phyloP scores from a whole-genome alignment of 2,797 vertebrate genomes.

The Cheracebus regulus region DNA sequence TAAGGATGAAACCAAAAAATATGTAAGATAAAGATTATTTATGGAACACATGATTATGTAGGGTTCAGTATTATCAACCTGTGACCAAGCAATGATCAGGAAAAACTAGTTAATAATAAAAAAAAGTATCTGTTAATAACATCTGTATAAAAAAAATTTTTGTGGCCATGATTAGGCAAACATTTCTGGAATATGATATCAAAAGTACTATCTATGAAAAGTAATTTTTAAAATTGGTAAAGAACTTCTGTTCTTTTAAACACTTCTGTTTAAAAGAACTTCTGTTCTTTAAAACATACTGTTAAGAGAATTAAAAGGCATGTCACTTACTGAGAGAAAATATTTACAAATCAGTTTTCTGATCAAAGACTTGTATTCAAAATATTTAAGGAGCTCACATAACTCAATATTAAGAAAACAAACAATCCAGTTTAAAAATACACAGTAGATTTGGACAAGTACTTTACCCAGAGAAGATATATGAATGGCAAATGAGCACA shows the following conservation, averaged over 20 bases:
- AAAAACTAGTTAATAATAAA: conserved; percentile 24
- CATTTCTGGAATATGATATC: neutral
- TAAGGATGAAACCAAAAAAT: conserved; percentile 31
- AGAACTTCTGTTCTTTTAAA: neutral
- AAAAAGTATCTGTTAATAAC: conserved; percentile 34
- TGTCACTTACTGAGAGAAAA: neutral
- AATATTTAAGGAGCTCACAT: neutral
- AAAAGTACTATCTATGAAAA: neutral
- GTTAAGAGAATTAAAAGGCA: conserved; percentile 32
- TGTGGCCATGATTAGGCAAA: neutral
- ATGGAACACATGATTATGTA: neutral
- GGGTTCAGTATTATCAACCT: neutral
- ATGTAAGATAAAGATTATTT: conserved; percentile 36
- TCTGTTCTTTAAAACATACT: neutral
- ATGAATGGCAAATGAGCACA: neutral
- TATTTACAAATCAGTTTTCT: conserved; percentile 1
- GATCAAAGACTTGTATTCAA: neutral
- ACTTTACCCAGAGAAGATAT: neutral
- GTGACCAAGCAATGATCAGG: neutral
- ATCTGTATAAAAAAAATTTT: neutral
- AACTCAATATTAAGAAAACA: conserved; percentile 19
- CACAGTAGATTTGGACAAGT: neutral
- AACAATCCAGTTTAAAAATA: neutral
- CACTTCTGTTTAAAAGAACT: no score
- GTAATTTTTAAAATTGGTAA: neutral